Evolutionary conservation across 2,113 vertebrate genomes (phyloP), one percentile per base, ranked within the genome.

Genomic region (Emberiza fucata): DNA sequence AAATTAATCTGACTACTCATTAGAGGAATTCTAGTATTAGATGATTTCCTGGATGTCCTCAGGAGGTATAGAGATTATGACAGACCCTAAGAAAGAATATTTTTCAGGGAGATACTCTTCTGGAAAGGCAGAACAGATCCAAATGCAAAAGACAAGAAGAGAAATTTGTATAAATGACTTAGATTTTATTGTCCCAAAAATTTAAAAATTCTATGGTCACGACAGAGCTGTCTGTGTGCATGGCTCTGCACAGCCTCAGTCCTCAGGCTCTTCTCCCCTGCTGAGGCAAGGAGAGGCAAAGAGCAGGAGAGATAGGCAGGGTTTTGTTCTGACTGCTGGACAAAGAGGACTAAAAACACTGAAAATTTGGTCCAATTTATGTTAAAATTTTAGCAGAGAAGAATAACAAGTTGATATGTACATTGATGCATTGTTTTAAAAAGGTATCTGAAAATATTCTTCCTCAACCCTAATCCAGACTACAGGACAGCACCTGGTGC

Each of bases 221-320:
- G 7, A 14, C 37, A 25, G 23, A 69, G 4, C 5, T 42, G 19
- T 77, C 63, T 60, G 7, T 2, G 33, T 22, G 13, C n/a, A 50
- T 0, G 2, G 11, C 14, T 75, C 33, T 51, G 39, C 0, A 2
- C 56, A 42, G 14, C 16, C 27, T 68, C 61, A 65, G 15, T 44
- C 39, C 75, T 60, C 14, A 56, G 29, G 40, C 7, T 75, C 4
- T 1, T 64, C 15, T 82, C 14, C 44, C 16, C 25, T 1, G 3
- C 10, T 45, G 56, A 82, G 18, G 16, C 21, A 53, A 60, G 12
- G 14, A 60, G 28, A 79, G 19, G 19, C 10, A 54, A 60, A 17
- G 17, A 56, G 6, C 28, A 72, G 23, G 3, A 77, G 4, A 42
- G 31, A 15, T 19, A 83, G 8, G 8, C 12, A 65, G 9, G 3